Conservation (phyloP, 2,888 invertebrate genomes). For the Eulithis testata region DNA sequence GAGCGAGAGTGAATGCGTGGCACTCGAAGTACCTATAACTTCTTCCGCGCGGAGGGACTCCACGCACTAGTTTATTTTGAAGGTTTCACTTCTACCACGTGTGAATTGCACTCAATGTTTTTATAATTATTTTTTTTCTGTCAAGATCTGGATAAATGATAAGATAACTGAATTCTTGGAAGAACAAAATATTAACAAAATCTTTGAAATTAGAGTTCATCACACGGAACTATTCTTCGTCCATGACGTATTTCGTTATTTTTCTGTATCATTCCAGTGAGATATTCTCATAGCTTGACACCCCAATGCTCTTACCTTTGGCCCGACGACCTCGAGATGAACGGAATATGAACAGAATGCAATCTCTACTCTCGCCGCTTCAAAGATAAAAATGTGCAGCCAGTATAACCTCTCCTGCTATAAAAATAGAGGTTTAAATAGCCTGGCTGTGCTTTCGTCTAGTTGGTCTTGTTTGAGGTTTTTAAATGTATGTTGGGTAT, state of each 20-base stretch:
- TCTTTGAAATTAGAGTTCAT: too few species aligned
- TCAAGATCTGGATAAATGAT: too few species aligned
- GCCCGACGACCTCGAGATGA: slow-evolving; percentile 62
- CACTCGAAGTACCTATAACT: too few species aligned
- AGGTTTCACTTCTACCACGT: too few species aligned
- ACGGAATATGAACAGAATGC: slow-evolving; percentile 71
- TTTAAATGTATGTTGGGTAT: slow-evolving; percentile 52
- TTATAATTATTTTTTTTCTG: too few species aligned
- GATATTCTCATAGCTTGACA: slow-evolving; percentile 39
- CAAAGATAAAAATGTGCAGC: slow-evolving; percentile 57
- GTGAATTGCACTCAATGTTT: too few species aligned
- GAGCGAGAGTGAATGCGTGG: too few species aligned
- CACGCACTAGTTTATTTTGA: too few species aligned
- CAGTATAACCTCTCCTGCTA: slow-evolving; percentile 27
- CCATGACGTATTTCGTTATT: not conserved
- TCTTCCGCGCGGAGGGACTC: too few species aligned
- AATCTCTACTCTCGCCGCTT: slow-evolving; percentile 60
- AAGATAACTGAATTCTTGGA: too few species aligned
- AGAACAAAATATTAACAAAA: too few species aligned
- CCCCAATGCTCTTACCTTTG: slow-evolving; percentile 50
- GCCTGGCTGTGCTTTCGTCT: not conserved
- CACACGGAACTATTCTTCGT: not conserved
- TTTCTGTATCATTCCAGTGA: not conserved
- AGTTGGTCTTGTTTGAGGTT: slow-evolving; percentile 47
- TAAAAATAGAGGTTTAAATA: slow-evolving; percentile 42